Conservation (phyloP, 2,113 vertebrate species). For the Tachysurus vachellii region DNA sequence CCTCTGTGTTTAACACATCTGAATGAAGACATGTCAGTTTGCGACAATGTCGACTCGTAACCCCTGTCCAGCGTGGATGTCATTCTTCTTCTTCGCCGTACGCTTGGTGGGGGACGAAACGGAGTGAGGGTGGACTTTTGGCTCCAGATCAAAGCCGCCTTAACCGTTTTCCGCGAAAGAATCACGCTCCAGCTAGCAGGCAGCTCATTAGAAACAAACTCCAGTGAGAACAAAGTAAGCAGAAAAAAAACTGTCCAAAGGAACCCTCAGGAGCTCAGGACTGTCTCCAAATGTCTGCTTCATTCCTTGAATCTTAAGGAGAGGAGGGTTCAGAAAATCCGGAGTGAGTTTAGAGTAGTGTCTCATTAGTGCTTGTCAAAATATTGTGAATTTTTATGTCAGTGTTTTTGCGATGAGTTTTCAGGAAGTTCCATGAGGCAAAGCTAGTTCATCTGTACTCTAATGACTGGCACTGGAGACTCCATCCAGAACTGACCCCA, state of each 20-base stretch:
- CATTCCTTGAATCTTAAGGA: conserved; percentile 33
- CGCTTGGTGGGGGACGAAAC: conserved; percentile 19
- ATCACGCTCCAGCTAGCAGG: conserved; percentile 50
- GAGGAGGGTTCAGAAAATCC: conserved; percentile 9
- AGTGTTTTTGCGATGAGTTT: not conserved
- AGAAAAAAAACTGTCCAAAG: conserved; percentile 16
- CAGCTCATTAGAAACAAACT: conserved; percentile 52
- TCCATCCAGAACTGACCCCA: not conserved
- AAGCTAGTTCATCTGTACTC: not conserved
- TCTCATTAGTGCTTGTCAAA: conserved; percentile 52
- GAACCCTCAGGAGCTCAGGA: conserved; percentile 11
- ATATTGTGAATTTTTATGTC: conserved; percentile 6
- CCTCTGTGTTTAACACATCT: conserved; percentile 71
- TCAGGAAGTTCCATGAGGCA: no score
- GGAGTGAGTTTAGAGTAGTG: conserved; percentile 9
- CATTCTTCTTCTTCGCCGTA: conserved; percentile 18
- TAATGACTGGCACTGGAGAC: not conserved
- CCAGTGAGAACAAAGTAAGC: conserved; percentile 41
- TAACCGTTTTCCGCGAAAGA: conserved; percentile 43
- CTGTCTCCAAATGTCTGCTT: conserved; percentile 26
- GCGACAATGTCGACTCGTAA: conserved; percentile 58
- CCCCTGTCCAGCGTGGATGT: conserved; percentile 34
- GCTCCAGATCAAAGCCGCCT: conserved; percentile 41
- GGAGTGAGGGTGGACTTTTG: not conserved
- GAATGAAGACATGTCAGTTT: conserved; percentile 60